Evolutionary conservation across 2,797 vertebrate genomes (phyloP), one percentile per base, ranked within the genome.

Genomic region (Decapterus maruadsi): DNA sequence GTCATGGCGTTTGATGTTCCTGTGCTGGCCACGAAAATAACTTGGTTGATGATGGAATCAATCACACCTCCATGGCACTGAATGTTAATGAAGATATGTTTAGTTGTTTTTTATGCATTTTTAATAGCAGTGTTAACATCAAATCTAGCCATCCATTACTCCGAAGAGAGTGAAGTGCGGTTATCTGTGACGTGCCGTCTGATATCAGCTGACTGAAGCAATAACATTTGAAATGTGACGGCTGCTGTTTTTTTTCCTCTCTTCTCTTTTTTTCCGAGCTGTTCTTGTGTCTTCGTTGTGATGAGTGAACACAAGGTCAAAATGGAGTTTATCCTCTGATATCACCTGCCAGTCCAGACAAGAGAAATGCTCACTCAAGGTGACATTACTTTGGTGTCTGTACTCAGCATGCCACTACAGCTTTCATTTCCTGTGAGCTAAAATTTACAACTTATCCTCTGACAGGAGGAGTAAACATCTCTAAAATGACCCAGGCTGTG

Each of bases 261-360:
- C 38, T 57, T 6, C 40, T 53, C 56, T 56, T 38, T 59, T 59
- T 57, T 71, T 1, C 9, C 9, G 14, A 4, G 17, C 75, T 58
- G 63, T 72, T 82, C 69, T 69, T 82, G 56, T 87, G 80, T 90
- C 91, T 93, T 89, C 90, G 87, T 91, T 90, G 82, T 90, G 92
- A 93, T 86, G 92, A 92, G 89, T 92, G 91, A 91, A 82, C 76
- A 67, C 88, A 89, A 93, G 94, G 93, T 94, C 91, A 94, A 88
- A 91, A 87, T 80, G 81, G 84, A 93, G 91, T 94, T 93, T 93
- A 92, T 93, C 91, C 91, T 92, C 89, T 90, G 90, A 92, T 93
- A 93, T 92, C 91, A 91, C 89, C 92, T 93, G 93, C 89, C 92
- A 93, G 88, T 93, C 90, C 84, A 93, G 90, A 91, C 92, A 89